Evolutionary conservation across 1,140 invertebrate species (phyloP).

Genomic region (Phocides pigmalion): DNA sequence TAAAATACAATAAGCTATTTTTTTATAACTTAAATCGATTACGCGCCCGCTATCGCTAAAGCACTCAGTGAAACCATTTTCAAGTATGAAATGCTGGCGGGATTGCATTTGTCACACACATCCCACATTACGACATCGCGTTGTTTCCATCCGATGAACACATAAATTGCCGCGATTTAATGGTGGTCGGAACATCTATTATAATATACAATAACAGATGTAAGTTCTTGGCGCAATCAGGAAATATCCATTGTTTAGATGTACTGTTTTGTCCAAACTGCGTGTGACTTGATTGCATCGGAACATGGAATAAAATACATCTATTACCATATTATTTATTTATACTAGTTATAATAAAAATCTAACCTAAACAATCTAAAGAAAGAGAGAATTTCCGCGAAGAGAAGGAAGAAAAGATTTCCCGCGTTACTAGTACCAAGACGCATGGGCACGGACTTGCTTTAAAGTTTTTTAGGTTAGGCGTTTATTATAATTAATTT

Average conservation of each 20-base stretch:
- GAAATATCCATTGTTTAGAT: neutral
- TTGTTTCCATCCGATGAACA: constrained; percentile 33
- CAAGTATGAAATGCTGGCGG: constrained; percentile 24
- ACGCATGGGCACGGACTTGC: too few species aligned
- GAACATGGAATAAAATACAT: neutral
- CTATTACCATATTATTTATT: too few species aligned
- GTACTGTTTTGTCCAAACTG: neutral
- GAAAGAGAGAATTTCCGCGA: too few species aligned
- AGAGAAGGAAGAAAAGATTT: too few species aligned
- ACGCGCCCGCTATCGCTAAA: neutral
- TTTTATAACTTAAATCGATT: neutral
- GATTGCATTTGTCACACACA: constrained; percentile 30
- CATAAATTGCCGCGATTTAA: constrained; percentile 29
- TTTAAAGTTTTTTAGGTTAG: too few species aligned
- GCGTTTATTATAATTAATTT: too few species aligned
- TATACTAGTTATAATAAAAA: too few species aligned
- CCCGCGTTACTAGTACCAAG: too few species aligned
- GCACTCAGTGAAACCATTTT: neutral
- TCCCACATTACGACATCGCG: constrained; percentile 27
- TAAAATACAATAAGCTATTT: neutral
- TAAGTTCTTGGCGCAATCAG: neutral
- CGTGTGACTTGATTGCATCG: neutral
- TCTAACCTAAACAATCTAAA: too few species aligned
- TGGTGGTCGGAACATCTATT: constrained; percentile 8
- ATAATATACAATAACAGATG: constrained; percentile 1